These are phyloP conservation scores for Yponomeuta evonymella DNA, from an alignment of 2,888 invertebrate species.

Conservation along the genomic window DNA sequence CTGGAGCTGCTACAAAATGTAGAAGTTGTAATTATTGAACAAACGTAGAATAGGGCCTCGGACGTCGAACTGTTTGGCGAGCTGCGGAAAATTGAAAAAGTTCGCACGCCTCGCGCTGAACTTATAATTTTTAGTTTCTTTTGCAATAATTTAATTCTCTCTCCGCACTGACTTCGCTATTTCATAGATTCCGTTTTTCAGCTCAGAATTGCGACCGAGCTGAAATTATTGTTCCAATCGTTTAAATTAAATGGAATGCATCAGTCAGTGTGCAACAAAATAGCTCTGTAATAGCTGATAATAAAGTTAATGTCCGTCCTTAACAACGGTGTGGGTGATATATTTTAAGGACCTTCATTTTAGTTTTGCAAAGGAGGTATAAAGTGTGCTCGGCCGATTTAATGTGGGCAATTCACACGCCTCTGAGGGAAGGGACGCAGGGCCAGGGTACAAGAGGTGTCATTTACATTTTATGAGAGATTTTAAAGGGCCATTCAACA, in stretches of 20 bases:
- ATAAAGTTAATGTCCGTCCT: background rate
- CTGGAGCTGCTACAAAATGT: background rate
- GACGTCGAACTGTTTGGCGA: background rate
- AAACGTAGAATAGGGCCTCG: background rate
- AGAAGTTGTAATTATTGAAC: background rate
- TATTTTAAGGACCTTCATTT: background rate
- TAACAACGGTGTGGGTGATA: background rate
- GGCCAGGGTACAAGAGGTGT: background rate
- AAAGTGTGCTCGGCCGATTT: slow-evolving; percentile 6
- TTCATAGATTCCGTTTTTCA: background rate
- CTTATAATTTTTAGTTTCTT: background rate
- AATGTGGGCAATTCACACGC: slow-evolving; percentile 12
- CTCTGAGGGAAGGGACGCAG: background rate
- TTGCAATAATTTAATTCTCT: background rate
- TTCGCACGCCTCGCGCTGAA: background rate
- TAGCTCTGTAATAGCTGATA: background rate
- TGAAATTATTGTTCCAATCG: background rate
- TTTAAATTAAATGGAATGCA: background rate
- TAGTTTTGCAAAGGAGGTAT: slow-evolving; percentile 10
- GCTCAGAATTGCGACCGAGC: background rate
- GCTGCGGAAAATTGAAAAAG: background rate
- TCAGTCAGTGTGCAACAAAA: background rate
- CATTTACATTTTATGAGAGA: background rate
- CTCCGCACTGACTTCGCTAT: background rate
- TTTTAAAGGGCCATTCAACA: background rate